Evolutionary conservation across 2,888 invertebrate species (phyloP).

Genomic region (Pachliopta kotzebuea): DNA sequence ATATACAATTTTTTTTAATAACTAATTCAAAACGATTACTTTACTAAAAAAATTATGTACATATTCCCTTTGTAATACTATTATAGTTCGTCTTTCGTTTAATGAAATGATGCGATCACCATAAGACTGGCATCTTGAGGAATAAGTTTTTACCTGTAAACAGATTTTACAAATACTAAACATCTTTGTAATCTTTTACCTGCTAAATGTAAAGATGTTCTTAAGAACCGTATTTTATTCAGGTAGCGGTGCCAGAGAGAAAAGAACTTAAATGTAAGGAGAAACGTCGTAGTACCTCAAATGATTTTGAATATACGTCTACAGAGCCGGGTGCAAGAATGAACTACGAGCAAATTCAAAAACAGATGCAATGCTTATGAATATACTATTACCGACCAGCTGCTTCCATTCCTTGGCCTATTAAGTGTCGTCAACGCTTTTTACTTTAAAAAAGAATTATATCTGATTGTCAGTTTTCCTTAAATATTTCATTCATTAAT

Average conservation of each 20-base stretch:
- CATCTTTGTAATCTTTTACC: slow-evolving; percentile 13
- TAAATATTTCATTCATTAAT: not conserved
- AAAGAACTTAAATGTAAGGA: slow-evolving; percentile 19
- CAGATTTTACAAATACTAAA: not conserved
- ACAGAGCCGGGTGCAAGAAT: slow-evolving; percentile 4
- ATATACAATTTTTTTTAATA: too few species aligned
- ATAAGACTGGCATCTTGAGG: not conserved
- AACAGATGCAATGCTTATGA: slow-evolving; percentile 25
- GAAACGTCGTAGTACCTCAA: slow-evolving; percentile 7
- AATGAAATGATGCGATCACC: not conserved
- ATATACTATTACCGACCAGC: slow-evolving; percentile 34
- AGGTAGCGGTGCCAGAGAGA: slow-evolving; percentile 11
- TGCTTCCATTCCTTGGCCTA: slow-evolving; percentile 33
- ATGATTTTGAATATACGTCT: slow-evolving; percentile 15
- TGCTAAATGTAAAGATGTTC: slow-evolving; percentile 13
- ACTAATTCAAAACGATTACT: too few species aligned
- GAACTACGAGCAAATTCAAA: slow-evolving; percentile 21
- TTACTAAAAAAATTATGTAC: too few species aligned
- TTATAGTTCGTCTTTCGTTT: not conserved
- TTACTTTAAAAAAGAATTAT: not conserved
- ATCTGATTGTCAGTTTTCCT: not conserved
- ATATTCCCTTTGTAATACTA: too few species aligned
- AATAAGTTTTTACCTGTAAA: not conserved
- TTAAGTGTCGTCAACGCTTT: slow-evolving; percentile 26
- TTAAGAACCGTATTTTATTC: slow-evolving; percentile 10